Conservation (phyloP, 2,797 vertebrate species). For the Streptopelia turtur region DNA sequence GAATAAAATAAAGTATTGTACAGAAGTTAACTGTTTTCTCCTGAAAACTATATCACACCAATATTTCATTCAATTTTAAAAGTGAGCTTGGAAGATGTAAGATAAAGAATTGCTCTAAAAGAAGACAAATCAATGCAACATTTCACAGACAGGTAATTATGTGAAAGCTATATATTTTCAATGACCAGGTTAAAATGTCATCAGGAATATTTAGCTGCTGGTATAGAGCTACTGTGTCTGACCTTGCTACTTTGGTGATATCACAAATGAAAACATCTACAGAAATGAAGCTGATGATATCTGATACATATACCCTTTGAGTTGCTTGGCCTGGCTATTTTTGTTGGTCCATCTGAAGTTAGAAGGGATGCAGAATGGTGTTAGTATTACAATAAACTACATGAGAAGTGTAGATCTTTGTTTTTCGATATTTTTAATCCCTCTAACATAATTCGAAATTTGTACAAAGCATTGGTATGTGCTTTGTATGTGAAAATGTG, state of each 20-base stretch:
- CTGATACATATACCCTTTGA: neutral
- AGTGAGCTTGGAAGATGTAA: constrained; percentile 69
- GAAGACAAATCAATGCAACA: constrained; percentile 9
- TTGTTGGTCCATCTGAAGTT: neutral
- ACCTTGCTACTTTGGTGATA: constrained; percentile 69
- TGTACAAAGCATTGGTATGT: neutral
- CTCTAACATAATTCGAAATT: neutral
- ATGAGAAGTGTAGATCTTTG: neutral
- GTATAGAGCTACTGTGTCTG: neutral
- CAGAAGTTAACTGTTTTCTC: constrained; percentile 45
- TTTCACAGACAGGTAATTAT: constrained; percentile 77
- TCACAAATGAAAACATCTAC: neutral
- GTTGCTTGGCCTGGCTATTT: neutral
- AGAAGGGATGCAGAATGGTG: neutral
- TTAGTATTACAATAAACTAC: neutral
- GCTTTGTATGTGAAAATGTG: neutral
- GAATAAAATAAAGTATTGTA: neutral
- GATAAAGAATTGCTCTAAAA: constrained; percentile 54
- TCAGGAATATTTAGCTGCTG: constrained; percentile 75
- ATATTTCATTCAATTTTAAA: constrained; percentile 67
- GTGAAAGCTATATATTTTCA: constrained; percentile 80
- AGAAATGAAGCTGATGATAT: neutral
- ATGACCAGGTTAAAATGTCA: constrained; percentile 76
- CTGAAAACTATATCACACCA: neutral
- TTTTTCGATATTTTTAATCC: neutral